Conservation (phyloP, 2,888 invertebrate genomes). For the Lepidochitona cinerea region DNA sequence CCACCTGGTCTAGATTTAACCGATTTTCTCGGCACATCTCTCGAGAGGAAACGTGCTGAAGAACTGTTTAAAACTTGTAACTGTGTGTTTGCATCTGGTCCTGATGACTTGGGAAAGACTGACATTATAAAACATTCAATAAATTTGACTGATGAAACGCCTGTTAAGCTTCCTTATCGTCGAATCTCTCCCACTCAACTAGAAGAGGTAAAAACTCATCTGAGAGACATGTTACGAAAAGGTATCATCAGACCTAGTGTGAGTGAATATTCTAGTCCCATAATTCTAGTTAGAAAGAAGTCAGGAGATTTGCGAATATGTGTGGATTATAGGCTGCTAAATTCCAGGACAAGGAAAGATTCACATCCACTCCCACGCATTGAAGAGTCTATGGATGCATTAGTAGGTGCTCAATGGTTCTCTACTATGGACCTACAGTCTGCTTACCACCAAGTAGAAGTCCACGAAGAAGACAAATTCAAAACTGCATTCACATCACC, state of each 20-base stretch:
- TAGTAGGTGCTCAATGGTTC: conserved; percentile 18
- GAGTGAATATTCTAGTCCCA: conserved; percentile 30
- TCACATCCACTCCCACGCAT: conserved; percentile 30
- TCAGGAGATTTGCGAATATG: conserved; percentile 22
- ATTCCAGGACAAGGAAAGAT: conserved; percentile 25
- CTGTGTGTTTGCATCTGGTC: conserved; percentile 10
- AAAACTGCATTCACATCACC: conserved; percentile 19
- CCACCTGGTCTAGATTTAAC: neutral
- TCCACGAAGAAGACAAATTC: conserved; percentile 11
- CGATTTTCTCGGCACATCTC: neutral
- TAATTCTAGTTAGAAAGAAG: conserved; percentile 35
- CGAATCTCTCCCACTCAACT: conserved; percentile 24
- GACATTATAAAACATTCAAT: conserved; percentile 22
- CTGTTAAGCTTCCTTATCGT: conserved; percentile 24
- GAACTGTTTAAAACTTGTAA: neutral
- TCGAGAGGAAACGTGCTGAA: neutral
- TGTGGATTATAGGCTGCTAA: conserved; percentile 31
- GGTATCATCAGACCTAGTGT: conserved; percentile 28
- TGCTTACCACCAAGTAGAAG: conserved; percentile 13
- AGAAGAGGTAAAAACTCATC: conserved; percentile 26
- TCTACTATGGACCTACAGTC: conserved; percentile 20
- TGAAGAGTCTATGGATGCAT: conserved; percentile 27
- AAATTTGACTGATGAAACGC: conserved; percentile 5
- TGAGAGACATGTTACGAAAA: conserved; percentile 21
- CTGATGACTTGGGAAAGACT: conserved; percentile 26